These are phyloP conservation scores for Pectinophora gossypiella DNA, from an alignment of 1,140 invertebrate genomes.

Conservation along the genomic window DNA sequence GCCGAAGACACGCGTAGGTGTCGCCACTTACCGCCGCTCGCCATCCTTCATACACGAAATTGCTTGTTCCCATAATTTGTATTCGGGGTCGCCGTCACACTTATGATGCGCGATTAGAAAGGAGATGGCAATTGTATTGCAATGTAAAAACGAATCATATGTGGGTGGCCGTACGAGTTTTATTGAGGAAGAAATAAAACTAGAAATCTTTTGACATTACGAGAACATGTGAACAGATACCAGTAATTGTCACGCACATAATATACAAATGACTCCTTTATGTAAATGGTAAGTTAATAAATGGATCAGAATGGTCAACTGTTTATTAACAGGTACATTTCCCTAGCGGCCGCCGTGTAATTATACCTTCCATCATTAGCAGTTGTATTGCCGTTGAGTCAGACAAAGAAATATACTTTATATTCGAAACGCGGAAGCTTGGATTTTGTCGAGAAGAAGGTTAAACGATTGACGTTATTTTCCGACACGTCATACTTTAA, in stretches of 20 bases:
- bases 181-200: not conserved
- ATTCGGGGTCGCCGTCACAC: conserved; percentile 67
- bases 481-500: conserved; percentile 31
- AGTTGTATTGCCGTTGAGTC: conserved; percentile 34
- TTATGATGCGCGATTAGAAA: conserved; percentile 64
- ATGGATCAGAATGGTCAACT: not conserved
- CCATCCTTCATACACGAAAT: conserved; percentile 68
- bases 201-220: not conserved
- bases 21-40: conserved; percentile 37
- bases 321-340: not conserved
- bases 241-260: not conserved
- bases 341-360: conserved; percentile 9
- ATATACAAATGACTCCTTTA: not conserved
- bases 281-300: not conserved
- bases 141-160: conserved; percentile 33
- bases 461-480: conserved; percentile 32
- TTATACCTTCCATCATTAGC: conserved; percentile 34
- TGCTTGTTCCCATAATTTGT: conserved; percentile 67
- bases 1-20: conserved; percentile 60
- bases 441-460: conserved; percentile 23
- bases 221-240: not conserved
- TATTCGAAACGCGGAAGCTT: conserved; percentile 27
- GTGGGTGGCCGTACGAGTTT: conserved; percentile 29
- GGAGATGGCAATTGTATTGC: conserved; percentile 53
- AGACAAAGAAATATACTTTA: conserved; percentile 24